Base-by-base conservation (phyloP, 2,888 invertebrate species). In the Acanthosepion lycidas region DNA sequence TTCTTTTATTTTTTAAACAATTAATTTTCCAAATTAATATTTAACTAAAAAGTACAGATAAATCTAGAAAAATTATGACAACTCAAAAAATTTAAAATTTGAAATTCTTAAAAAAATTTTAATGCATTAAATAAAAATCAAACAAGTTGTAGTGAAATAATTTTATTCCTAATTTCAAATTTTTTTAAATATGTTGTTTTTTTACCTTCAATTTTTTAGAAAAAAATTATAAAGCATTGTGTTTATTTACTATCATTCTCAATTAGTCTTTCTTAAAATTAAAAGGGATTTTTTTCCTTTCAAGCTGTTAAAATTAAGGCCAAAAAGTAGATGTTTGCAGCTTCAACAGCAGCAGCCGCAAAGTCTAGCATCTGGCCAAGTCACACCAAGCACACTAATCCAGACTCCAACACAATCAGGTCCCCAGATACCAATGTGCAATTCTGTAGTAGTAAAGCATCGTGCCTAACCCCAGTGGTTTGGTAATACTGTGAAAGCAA, bases 341-440 rank as follows among this genome's bases (percentile, higher is more conserved):
- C 78, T 78, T 78, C n/a, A 78, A 78, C 78, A 78, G 78, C 78
- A 78, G 78, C 78, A 78, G 78, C n/a, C 78, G 33, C n/a, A 78
- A 78, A 78, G 78, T 78, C 78, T 78, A 33, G 78, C 78, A 78
- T 78, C 78, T 78, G 78, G 78, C 78, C 78, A 78, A 78, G 78
- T 78, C n/a, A 78, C 78, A 78, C 78, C 78, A 78, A 78, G 78
- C 78, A 78, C 78, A 78, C 78, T 78, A 78, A 78, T 78, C 78
- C 78, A 78, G 78, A 78, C 78, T 78, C 78, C n/a, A 78, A 78
- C 78, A 33, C 78, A 78, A 78, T 78, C 78, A 78, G 33, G 78
- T 78, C 78, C 78, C 78, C 78, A 78, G 78, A 78, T n/a, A 78
- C 78, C 78, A 78, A 78, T 78, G 78, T 78, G 78, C 78, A 78